phyloP scores from a whole-genome alignment of 2,888 invertebrate species.

The Pimpla rufipes region DNA sequence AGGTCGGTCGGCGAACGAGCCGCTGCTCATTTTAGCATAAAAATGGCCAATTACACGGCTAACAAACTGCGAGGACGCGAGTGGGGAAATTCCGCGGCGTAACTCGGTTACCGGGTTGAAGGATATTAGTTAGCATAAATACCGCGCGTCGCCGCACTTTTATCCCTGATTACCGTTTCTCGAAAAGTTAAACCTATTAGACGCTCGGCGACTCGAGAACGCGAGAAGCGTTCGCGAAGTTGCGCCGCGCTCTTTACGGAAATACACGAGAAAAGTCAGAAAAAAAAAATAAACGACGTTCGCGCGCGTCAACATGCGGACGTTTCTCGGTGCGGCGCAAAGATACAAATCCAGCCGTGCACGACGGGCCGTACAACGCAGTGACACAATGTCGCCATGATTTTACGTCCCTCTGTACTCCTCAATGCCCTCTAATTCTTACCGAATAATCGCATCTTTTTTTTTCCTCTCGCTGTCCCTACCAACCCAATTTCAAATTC shows the following conservation, averaged over 20 bases:
- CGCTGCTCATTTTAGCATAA: conserved; percentile 80
- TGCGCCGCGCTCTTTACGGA: conserved; percentile 18
- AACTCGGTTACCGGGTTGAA: conserved; percentile 80
- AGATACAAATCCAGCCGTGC: conserved; percentile 8
- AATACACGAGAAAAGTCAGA: conserved; percentile 50
- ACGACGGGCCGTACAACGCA: conserved; percentile 34
- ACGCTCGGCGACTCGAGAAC: conserved; percentile 32
- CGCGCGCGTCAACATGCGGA: not conserved
- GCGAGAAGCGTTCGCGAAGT: not conserved
- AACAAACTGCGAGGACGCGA: conserved; percentile 76
- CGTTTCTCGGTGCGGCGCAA: conserved; percentile 12
- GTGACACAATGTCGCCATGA: conserved; percentile 76
- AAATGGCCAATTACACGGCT: conserved; percentile 82
- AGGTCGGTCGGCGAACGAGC: conserved; percentile 34
- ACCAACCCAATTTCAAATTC: conserved; percentile 60
- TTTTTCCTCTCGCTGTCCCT: conserved; percentile 60
- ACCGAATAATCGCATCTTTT: conserved; percentile 68
- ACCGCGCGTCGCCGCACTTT: conserved; percentile 82
- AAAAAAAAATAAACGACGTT: conserved; percentile 43
- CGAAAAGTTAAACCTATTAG: conserved; percentile 76
- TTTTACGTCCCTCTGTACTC: conserved; percentile 64
- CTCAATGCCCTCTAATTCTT: conserved; percentile 76
- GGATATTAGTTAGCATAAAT: conserved; percentile 84
- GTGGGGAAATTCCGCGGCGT: conserved; percentile 65
- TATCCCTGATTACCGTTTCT: conserved; percentile 83